These are phyloP conservation scores for chimpanzee (Pan troglodytes) DNA, from an alignment of 2,113 vertebrate species.

Conservation along the genomic window NHGRI_mPanTro3-v2.1_pri NC_072419.2:39422001-39422500, in stretches of 20 bases:
- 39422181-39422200: neutral
- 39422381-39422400: neutral
- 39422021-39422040: neutral
- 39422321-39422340: neutral
- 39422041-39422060: neutral
- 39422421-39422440: neutral
- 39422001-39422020: too few species aligned
- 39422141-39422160: neutral
- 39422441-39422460: neutral
- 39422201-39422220: neutral
- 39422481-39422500: neutral
- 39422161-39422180: neutral
- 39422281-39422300: neutral
- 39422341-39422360: neutral
- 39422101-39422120: neutral
- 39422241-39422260: neutral
- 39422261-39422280: neutral
- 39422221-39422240: neutral
- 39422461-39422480: neutral
- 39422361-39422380: neutral
- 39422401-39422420: neutral
- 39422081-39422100: neutral
- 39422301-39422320: neutral
- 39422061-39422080: neutral
- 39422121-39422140: neutral